These are phyloP conservation scores for Atherix ibis DNA, from an alignment of 2,888 invertebrate species.

Conservation along the genomic window DNA sequence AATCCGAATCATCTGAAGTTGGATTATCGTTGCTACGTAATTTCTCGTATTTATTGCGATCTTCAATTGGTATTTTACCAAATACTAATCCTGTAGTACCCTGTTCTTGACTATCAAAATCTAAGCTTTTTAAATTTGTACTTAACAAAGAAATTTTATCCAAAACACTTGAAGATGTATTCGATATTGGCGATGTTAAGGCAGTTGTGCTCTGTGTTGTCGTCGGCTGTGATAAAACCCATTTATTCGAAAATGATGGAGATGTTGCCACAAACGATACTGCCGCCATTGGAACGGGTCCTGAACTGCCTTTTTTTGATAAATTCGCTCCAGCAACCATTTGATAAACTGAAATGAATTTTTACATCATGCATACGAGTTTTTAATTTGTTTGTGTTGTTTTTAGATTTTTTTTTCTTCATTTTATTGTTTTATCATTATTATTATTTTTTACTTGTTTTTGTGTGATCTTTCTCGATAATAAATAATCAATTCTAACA, in stretches of 20 bases:
- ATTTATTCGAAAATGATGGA: conserved; percentile 28
- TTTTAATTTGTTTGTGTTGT: too few species aligned
- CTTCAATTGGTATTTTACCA: conserved; percentile 47
- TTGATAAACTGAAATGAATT: too few species aligned
- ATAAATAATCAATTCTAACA: too few species aligned
- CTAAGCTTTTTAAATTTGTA: conserved; percentile 15
- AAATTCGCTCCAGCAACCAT: too few species aligned
- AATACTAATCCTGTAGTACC: conserved; percentile 36
- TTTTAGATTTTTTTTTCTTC: too few species aligned
- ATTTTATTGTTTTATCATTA: too few species aligned
- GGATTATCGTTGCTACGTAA: conserved; percentile 43
- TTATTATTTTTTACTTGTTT: too few species aligned
- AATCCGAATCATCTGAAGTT: conserved; percentile 39
- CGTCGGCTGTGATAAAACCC: conserved; percentile 29
- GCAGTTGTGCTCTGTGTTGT: conserved; percentile 23
- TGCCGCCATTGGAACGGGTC: conserved; percentile 7
- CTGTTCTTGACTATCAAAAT: conserved; percentile 13
- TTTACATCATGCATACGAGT: too few species aligned
- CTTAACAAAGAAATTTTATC: background rate
- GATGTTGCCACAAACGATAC: conserved; percentile 16
- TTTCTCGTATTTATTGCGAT: conserved; percentile 63
- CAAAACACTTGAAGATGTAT: conserved; percentile 22
- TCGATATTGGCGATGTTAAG: conserved; percentile 22
- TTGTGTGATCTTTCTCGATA: too few species aligned
- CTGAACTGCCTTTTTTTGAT: conserved; percentile 1